A percentile compares a stretch with the other conserved stretches of the same genome.
Conservation (phyloP, 2,888 invertebrate species). For the Liodrosophila aerea region DNA sequence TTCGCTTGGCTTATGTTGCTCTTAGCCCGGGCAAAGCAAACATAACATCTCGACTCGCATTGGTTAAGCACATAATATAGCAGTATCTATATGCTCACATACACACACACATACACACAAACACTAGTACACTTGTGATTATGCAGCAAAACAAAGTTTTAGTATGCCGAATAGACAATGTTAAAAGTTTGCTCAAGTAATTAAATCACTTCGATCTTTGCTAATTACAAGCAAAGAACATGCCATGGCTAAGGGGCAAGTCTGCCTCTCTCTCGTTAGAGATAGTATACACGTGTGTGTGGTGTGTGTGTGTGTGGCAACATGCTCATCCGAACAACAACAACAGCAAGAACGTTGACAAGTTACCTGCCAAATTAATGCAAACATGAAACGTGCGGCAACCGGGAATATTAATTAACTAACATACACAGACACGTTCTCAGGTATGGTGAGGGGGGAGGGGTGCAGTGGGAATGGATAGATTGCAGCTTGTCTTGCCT, state of each 20-base stretch:
- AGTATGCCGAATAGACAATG: constrained; percentile 69
- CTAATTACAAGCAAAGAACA: constrained; percentile 74
- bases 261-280: background rate
- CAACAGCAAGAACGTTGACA: constrained; percentile 72
- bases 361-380: constrained; percentile 79
- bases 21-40: constrained; percentile 18
- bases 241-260: constrained; percentile 28
- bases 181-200: constrained; percentile 76
- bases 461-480: background rate
- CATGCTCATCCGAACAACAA: constrained; percentile 63
- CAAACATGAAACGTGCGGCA: constrained; percentile 76
- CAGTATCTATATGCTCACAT: background rate
- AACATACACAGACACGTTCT: constrained; percentile 49
- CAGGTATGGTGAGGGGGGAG: background rate
- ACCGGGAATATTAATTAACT: constrained; percentile 78
- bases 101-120: background rate
- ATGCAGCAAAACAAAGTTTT: constrained; percentile 61
- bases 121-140: constrained; percentile 41
- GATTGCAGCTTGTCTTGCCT: constrained; percentile 15
- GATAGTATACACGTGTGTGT: constrained; percentile 2
- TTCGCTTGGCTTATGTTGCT: constrained; percentile 10
- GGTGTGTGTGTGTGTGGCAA: constrained; percentile 34
- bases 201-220: constrained; percentile 79
- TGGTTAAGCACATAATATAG: constrained; percentile 3
- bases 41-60: constrained; percentile 1